Evolutionary conservation across 2,888 invertebrate species (phyloP).

Genomic region (Artemia sinica): DNA sequence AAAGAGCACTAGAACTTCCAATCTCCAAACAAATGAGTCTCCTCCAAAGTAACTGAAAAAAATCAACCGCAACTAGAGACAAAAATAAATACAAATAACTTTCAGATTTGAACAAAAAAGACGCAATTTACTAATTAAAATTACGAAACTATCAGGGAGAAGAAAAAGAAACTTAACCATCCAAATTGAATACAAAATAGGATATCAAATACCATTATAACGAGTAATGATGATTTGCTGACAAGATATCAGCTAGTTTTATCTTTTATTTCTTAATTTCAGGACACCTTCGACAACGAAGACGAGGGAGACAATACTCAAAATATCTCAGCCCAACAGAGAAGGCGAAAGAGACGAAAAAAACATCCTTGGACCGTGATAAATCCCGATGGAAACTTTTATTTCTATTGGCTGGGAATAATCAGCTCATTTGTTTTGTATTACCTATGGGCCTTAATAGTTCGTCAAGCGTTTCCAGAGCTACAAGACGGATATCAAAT

Average conservation of each 20-base stretch:
- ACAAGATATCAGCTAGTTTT: not conserved
- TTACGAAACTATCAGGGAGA: too few relatives aligned
- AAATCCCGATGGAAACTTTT: slow-evolving; percentile 86
- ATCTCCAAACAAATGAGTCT: too few relatives aligned
- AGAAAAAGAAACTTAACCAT: too few relatives aligned
- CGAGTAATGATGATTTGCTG: too few relatives aligned
- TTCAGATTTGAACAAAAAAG: too few relatives aligned
- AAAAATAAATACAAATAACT: too few relatives aligned
- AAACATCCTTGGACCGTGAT: slow-evolving; percentile 61
- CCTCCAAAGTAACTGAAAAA: too few relatives aligned
- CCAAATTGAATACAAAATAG: too few relatives aligned
- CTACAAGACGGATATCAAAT: slow-evolving; percentile 45
- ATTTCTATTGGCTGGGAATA: slow-evolving; percentile 84
- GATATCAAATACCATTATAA: too few relatives aligned
- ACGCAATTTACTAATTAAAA: too few relatives aligned
- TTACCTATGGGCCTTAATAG: slow-evolving; percentile 88
- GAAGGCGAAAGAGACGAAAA: slow-evolving; percentile 36
- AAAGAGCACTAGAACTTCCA: too few relatives aligned
- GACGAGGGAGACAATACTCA: slow-evolving; percentile 23
- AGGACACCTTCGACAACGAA: slow-evolving; percentile 22
- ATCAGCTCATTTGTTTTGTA: slow-evolving; percentile 76
- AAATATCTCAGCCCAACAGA: slow-evolving; percentile 21
- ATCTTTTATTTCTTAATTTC: slow-evolving; percentile 3
- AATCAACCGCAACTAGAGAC: too few relatives aligned
- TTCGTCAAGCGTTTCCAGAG: slow-evolving; percentile 83